Conservation (phyloP, 2,888 invertebrate species). For the Nesidiocoris tenuis region DNA sequence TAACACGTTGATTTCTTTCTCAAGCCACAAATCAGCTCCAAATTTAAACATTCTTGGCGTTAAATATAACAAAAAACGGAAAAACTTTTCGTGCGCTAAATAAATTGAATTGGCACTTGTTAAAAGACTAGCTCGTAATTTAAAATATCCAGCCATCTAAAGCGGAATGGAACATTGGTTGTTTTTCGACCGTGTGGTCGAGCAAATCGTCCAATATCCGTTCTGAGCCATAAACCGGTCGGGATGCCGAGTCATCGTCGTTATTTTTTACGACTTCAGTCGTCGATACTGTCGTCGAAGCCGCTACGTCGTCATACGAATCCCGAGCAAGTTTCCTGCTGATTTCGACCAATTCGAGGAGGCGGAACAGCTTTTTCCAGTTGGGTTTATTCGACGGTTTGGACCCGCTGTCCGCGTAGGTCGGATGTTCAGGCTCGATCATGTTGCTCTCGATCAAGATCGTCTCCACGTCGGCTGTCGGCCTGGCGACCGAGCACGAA, state of each 20-base stretch:
- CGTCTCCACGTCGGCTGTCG: constrained; percentile 2
- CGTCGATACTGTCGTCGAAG: not conserved
- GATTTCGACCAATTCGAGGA: not conserved
- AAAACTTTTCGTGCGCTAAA: too few relatives aligned
- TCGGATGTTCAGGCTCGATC: not conserved
- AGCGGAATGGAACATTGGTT: constrained; percentile 29
- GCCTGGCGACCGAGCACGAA: not conserved
- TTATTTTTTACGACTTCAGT: not conserved
- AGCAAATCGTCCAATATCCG: constrained; percentile 17
- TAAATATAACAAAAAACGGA: too few relatives aligned
- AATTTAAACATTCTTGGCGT: too few relatives aligned
- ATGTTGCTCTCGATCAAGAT: not conserved
- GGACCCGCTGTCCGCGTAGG: not conserved
- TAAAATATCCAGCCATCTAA: constrained; percentile 30
- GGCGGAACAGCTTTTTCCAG: not conserved
- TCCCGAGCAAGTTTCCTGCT: not conserved
- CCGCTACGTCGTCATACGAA: not conserved
- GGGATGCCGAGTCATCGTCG: not conserved
- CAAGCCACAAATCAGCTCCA: too few relatives aligned
- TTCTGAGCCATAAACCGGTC: constrained; percentile 12
- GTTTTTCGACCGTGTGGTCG: constrained; percentile 26
- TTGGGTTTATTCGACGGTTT: not conserved
- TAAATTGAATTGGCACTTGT: too few relatives aligned
- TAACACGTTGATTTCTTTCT: too few relatives aligned
- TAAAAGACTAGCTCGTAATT: too few relatives aligned